A percentile compares a stretch with the other conserved stretches of the same genome.
phyloP scores from a whole-genome alignment of 2,113 vertebrate species.

The Strix aluco region DNA sequence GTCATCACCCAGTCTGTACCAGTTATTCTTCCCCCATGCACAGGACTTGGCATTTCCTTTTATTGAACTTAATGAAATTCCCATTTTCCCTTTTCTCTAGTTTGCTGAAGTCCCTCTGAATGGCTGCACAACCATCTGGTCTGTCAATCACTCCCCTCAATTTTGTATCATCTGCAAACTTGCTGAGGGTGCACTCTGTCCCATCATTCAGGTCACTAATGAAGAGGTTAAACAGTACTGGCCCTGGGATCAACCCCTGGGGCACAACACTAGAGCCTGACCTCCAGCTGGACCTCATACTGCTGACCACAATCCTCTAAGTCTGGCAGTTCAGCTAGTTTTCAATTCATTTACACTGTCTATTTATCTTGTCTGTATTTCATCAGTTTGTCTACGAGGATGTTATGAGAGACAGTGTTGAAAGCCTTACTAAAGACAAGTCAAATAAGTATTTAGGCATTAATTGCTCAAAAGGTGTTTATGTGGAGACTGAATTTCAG shows the following conservation, averaged over 20 bases:
- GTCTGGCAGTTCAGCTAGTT: not conserved
- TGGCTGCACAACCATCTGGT: not conserved
- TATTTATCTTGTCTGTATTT: not conserved
- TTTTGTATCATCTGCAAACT: not conserved
- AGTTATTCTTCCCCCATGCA: not conserved
- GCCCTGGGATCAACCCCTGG: not conserved
- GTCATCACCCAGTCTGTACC: not conserved
- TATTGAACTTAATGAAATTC: not conserved
- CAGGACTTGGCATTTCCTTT: not conserved
- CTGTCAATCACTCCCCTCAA: not conserved
- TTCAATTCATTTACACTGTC: not conserved
- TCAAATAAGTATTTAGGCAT: not conserved
- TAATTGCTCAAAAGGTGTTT: not conserved
- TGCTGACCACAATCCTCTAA: not conserved
- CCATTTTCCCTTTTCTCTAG: not conserved
- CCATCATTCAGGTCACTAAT: not conserved
- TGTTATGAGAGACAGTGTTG: not conserved
- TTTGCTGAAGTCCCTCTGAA: not conserved
- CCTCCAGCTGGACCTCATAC: not conserved
- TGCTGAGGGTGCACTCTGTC: not conserved
- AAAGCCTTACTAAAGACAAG: not conserved
- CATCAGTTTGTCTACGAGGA: not conserved
- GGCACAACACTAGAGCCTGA: not conserved
- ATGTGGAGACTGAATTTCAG: not conserved
- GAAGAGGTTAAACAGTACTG: not conserved